Evolutionary conservation across 2,888 invertebrate species (phyloP), one percentile per base, ranked within the genome.

Genomic region (Parochlus steinenii): DNA sequence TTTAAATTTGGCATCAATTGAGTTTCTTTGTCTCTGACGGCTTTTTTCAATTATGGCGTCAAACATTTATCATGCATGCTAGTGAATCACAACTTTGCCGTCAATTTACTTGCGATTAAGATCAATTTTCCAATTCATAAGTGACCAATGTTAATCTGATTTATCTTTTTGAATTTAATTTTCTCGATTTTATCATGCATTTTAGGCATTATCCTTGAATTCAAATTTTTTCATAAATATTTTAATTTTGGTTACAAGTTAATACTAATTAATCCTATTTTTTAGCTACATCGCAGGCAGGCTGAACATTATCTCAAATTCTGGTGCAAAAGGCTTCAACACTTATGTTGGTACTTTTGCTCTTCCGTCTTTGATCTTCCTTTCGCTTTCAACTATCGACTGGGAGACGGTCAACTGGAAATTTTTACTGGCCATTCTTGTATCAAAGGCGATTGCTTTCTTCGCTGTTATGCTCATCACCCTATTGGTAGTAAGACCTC

Each of bases 281-380:
- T 63, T 20, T 52, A 87, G 86, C 45, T 90, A 87, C 50, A 56
- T 82, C 27, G 86, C 89, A 40, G 89, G 89, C 6, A 71, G 85
- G 41, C 65, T 82, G 40, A 80, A 81, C 56, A 62, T 85, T 28
- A 82, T 90, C 16, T 72, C 82, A 37, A 74, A 75, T 53, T 67
- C 74, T 20, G 89, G 89, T 63, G 74, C 85, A 4, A 85, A 81
- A 62, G 93, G 93, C 12, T 69, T 95, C 44, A 83, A 80, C 39
- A 82, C 82, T 35, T 93, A 90, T 63, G 86, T 93, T 4, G 87
- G 89, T 10, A 87, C 83, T 24, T 93, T 95, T 63, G 82, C 90
- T 11, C 58, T 95, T 40, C 95, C 95, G 24, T 79, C 89, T 2
- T 60, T 95, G 14, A 87, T 95, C 50, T 93, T 95, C 53, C 65